These are phyloP conservation scores for Gasterosteus aculeatus DNA, from an alignment of 2,113 vertebrate species.

Conservation along the genomic window DNA sequence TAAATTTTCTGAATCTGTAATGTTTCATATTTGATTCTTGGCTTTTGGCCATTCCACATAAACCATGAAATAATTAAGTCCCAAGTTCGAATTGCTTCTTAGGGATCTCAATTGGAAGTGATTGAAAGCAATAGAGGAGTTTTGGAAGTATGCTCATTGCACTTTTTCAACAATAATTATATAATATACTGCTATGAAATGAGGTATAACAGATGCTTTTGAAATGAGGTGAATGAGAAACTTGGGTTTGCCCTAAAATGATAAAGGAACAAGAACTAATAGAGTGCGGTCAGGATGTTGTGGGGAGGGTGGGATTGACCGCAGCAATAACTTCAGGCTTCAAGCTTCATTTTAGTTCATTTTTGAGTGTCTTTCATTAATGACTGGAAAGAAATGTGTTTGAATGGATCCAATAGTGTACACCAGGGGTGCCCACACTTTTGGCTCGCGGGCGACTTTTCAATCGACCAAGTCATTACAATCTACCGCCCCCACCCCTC, in stretches of 20 bases:
- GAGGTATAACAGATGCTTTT: slow-evolving; percentile 8
- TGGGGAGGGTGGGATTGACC: slow-evolving; percentile 8
- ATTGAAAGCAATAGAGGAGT: too few relatives aligned
- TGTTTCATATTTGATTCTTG: too few relatives aligned
- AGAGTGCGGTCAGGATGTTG: neutral
- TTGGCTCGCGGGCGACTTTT: too few relatives aligned
- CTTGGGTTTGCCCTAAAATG: neutral
- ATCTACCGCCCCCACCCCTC: too few relatives aligned
- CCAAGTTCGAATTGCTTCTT: too few relatives aligned
- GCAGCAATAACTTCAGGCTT: neutral
- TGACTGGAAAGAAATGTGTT: neutral
- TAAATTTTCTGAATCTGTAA: too few relatives aligned
- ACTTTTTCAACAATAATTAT: neutral
- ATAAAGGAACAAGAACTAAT: slow-evolving; percentile 6
- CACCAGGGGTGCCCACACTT: neutral
- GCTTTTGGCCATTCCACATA: too few relatives aligned
- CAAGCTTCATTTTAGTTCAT: neutral
- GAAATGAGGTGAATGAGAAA: slow-evolving; percentile 12
- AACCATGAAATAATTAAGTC: too few relatives aligned
- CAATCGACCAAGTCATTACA: too few relatives aligned
- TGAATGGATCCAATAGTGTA: neutral
- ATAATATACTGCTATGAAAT: neutral
- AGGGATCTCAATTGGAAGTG: too few relatives aligned
- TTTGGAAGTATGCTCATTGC: too few relatives aligned
- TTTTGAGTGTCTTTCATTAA: neutral